Percentiles rank a stretch among this genome's conserved stretches.
These are phyloP conservation scores for Butastur rufipennis DNA, from an alignment of 2,113 vertebrate genomes.

Conservation along the genomic window DNA sequence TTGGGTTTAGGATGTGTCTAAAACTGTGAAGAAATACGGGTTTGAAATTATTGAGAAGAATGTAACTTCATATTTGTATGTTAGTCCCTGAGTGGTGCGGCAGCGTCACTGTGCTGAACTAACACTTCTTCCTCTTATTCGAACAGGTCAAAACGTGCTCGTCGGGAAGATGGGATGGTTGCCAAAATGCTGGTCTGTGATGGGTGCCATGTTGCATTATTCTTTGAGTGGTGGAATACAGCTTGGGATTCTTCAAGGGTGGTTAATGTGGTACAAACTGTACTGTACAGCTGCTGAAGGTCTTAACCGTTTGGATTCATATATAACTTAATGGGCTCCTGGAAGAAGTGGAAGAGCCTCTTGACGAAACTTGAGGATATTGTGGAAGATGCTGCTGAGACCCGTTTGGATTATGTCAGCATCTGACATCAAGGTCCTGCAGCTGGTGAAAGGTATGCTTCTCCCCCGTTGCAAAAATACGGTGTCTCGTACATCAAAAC, in stretches of 20 bases:
- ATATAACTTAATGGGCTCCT: not conserved
- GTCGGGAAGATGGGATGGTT: not conserved
- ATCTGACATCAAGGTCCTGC: not conserved
- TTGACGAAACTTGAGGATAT: not conserved
- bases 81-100: fast-evolving
- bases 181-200: not conserved
- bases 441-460: constrained; percentile 23
- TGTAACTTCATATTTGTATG: not conserved
- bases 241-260: not conserved
- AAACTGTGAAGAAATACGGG: not conserved
- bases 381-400: not conserved
- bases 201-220: not conserved
- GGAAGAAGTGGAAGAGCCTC: not conserved
- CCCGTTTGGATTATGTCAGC: not conserved
- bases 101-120: not conserved
- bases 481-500: not conserved
- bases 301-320: not conserved
- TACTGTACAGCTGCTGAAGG: not conserved
- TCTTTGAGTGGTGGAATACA: not conserved
- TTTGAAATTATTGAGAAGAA: not conserved
- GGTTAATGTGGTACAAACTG: not conserved
- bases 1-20: not conserved
- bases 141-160: constrained; percentile 14
- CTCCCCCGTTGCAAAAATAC: not conserved
- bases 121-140: not conserved